These are phyloP conservation scores for Meta bourneti DNA, from an alignment of 2,888 invertebrate species.

Conservation along the genomic window DNA sequence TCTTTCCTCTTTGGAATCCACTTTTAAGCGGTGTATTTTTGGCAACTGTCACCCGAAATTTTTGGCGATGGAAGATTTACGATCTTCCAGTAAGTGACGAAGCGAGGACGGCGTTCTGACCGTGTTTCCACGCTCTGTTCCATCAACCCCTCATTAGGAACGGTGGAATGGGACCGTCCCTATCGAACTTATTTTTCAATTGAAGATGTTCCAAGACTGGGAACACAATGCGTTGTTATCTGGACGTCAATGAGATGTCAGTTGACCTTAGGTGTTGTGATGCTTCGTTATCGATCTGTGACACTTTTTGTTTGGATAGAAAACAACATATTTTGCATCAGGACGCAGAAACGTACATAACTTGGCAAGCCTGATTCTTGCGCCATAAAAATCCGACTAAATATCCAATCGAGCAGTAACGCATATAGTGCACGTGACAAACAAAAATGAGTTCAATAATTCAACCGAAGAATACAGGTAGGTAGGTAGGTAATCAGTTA, in stretches of 20 bases:
- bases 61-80: not conserved
- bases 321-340: too few species aligned
- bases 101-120: not conserved
- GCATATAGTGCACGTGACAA: too few species aligned
- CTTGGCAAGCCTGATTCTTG: too few species aligned
- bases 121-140: constrained; percentile 1
- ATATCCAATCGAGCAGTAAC: too few species aligned
- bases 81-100: not conserved
- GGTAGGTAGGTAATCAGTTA: too few species aligned
- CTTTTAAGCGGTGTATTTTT: not conserved
- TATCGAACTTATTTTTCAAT: not conserved
- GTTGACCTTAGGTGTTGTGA: not conserved
- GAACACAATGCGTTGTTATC: not conserved
- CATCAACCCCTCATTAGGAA: not conserved
- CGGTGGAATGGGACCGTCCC: not conserved
- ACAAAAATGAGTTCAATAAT: too few species aligned
- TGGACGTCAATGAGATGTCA: not conserved
- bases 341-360: too few species aligned
- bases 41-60: not conserved
- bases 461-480: too few species aligned
- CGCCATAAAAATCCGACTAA: too few species aligned
- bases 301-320: too few species aligned
- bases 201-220: not conserved
- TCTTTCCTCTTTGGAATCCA: not conserved
- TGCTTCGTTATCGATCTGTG: not conserved